Evolutionary conservation across 2,888 invertebrate species (phyloP).

Genomic region (Asteroscopus sphinx): DNA sequence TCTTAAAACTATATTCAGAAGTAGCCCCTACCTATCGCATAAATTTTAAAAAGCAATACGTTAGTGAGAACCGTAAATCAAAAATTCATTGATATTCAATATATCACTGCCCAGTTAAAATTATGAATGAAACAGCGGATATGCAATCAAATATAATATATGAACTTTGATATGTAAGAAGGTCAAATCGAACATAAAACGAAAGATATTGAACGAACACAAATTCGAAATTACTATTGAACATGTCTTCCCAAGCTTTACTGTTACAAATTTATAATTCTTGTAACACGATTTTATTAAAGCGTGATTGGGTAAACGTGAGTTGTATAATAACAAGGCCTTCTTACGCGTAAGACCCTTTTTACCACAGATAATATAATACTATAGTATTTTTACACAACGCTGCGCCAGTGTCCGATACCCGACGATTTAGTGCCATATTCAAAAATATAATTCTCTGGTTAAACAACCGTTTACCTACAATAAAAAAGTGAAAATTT

Average conservation of each 20-base stretch:
- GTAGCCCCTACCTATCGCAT: not conserved
- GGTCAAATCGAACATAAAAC: constrained; percentile 53
- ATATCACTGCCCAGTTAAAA: constrained; percentile 38
- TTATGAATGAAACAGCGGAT: constrained; percentile 50
- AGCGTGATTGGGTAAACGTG: constrained; percentile 67
- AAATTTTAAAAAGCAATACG: constrained; percentile 4
- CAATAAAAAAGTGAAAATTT: too few relatives aligned
- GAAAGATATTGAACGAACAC: constrained; percentile 28
- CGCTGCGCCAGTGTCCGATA: not conserved
- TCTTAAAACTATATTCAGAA: too few relatives aligned
- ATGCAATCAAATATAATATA: constrained; percentile 39
- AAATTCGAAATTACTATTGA: constrained; percentile 41
- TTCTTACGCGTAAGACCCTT: constrained; percentile 19
- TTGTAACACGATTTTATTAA: constrained; percentile 66
- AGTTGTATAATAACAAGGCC: constrained; percentile 58
- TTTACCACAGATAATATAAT: too few relatives aligned
- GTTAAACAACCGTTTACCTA: too few relatives aligned
- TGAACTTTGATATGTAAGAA: constrained; percentile 40
- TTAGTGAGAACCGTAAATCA: constrained; percentile 41
- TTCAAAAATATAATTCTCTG: too few relatives aligned
- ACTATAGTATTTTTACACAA: too few relatives aligned
- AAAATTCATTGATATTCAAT: constrained; percentile 47
- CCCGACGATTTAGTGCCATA: too few relatives aligned
- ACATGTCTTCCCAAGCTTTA: constrained; percentile 40
- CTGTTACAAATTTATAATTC: constrained; percentile 62